Base-by-base conservation (phyloP, 2,113 vertebrate genomes). In the Rhipidura dahli region DNA sequence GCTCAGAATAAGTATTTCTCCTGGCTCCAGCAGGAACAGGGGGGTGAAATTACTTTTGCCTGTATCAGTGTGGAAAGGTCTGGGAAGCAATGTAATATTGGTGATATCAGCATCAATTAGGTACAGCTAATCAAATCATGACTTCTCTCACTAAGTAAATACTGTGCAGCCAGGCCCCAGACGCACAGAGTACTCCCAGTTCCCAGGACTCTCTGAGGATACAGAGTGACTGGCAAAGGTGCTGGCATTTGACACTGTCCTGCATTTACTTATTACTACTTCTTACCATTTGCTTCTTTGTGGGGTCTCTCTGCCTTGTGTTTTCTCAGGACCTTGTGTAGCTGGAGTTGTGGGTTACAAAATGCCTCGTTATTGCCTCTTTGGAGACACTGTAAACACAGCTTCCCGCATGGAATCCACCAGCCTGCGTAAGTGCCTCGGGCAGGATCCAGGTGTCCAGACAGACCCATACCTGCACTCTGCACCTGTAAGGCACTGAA, bases 321-420 rank as follows among this genome's bases (percentile, higher is more conserved):
- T 84, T 54, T 78, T 18, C 77, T 7, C 94, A 98, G 98, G 98
- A 7, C 97, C 98, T 15, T 98, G 98, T 2, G 98, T 98, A 6
- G 98, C 98, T 59, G 98, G 98, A 28, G 97, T 98, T 13, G 98
- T 98, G 31, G 98, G 98, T 15, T 96, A 98, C 93, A 98, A 98
- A 86, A 99, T 98, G 98, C 98, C 98, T 31, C 97, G 98, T 2
- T 98, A 98, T 10, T 98, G 98, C 86, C 97, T 98, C 22, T 98
- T 99, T 94, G 98, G 98, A 81, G 98, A 99, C 93, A 98, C 98
- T 0, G 98, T 98, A 7, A 99, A 98, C 97, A 98, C 98, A 3
- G 98, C 98, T 4, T 98, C 98, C 11, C 96, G 98, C 47, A 98
- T 98, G 98, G 98, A 99, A 87, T 98, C 98, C 51, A 98, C 97